phyloP scores from a whole-genome alignment of 2,113 vertebrate genomes.

The Calypte anna region DNA sequence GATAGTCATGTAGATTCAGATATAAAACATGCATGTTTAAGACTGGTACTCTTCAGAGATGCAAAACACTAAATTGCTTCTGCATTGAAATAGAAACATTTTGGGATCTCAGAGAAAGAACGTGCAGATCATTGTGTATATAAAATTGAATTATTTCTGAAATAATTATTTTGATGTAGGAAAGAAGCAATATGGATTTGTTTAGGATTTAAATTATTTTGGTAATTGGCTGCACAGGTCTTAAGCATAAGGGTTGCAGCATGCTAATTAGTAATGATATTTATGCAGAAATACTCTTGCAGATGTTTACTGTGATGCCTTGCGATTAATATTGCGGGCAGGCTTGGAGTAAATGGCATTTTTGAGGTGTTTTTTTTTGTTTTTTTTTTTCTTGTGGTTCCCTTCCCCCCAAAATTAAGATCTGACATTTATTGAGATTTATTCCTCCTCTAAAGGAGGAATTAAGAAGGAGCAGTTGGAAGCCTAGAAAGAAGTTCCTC shows the following conservation, averaged over 20 bases:
- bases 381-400: neutral
- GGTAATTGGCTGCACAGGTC: neutral
- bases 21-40: neutral
- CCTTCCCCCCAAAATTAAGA: neutral
- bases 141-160: conserved; percentile 36
- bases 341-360: neutral
- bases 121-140: neutral
- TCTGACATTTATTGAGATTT: neutral
- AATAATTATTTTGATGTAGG: conserved; percentile 31
- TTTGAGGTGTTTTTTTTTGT: neutral
- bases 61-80: neutral
- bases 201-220: conserved; percentile 37
- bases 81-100: neutral
- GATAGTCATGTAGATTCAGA: neutral
- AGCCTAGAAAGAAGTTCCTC: neutral
- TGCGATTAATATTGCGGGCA: neutral
- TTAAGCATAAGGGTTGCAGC: neutral
- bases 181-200: conserved; percentile 48
- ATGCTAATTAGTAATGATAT: neutral
- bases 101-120: neutral
- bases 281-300: conserved; percentile 44
- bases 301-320: neutral
- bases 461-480: neutral
- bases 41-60: neutral
- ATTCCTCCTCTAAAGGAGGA: neutral